Percentiles rank a stretch among this genome's conserved stretches.
These are phyloP conservation scores for Seriola rivoliana DNA, from an alignment of 2,113 vertebrate species.

Conservation along the genomic window DNA sequence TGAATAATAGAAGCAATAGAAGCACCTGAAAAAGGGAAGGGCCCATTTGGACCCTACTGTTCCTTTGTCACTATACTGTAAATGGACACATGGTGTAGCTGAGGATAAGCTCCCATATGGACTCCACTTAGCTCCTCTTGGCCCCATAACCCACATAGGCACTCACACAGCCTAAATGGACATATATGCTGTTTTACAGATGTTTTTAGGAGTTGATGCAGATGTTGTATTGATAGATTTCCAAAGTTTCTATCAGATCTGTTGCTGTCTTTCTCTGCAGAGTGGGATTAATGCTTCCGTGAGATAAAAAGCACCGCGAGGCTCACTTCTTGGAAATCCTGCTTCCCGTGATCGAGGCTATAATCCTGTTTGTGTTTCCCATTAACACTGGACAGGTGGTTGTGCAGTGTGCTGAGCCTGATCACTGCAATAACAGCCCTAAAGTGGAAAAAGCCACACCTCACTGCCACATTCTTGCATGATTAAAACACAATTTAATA, in stretches of 20 bases:
- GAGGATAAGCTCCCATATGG: not conserved
- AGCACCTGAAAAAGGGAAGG: not conserved
- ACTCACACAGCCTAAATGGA: not conserved
- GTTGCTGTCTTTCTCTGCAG: not conserved
- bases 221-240: not conserved
- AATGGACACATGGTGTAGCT: too few relatives aligned
- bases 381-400: constrained; percentile 21
- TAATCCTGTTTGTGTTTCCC: constrained; percentile 62
- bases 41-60: too few relatives aligned
- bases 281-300: constrained; percentile 40
- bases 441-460: not conserved
- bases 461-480: not conserved
- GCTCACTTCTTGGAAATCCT: constrained; percentile 47
- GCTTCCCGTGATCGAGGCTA: not conserved
- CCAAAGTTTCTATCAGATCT: not conserved
- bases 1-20: constrained; percentile 59
- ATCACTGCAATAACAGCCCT: not conserved
- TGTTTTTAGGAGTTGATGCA: not conserved
- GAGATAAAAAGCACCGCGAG: constrained; percentile 19
- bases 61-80: too few relatives aligned
- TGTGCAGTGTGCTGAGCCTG: constrained; percentile 3
- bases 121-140: not conserved
- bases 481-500: not conserved
- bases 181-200: not conserved
- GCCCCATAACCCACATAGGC: not conserved